Base-by-base conservation (phyloP, 2,113 vertebrate genomes). In the Bolborhynchus lineola region DNA sequence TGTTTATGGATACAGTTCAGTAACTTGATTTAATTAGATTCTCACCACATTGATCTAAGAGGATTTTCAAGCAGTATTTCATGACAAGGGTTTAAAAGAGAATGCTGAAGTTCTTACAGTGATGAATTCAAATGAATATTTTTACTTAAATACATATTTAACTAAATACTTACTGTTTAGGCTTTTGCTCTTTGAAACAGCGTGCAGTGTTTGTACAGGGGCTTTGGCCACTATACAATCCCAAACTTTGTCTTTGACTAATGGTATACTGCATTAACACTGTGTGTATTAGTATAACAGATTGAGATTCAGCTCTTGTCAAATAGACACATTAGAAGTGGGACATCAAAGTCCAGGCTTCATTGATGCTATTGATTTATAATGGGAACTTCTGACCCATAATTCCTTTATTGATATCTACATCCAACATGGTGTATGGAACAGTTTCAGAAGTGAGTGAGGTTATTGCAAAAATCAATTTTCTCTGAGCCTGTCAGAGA, bases 1-100 rank as follows among this genome's bases (percentile, higher is more conserved):
- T 95, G 93, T 96, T 96, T 96, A 84, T 94, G 62, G 93, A 95
- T 92, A 95, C 83, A 97, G 92, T 95, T 97, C 93, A 96, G 84
- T 96, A 89, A 86, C 90, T 96, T 96, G 71, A 89, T 96, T 95
- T 96, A 97, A 97, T 97, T 97, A 94, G 88, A 80, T 95, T 92
- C 87, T 94, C 57, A 74, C 55, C 6, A 25, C 63, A 81, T 82
- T 95, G 88, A 84, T 96, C 57, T 89, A 67, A 93, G 88, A 93
- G 69, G 68, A 70, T 95, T 94, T 95, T 95, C 77, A 67, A 87
- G 52, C 39, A 67, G 33, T 84, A 35, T 93, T 92, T 92, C 85
- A 79, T 87, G 82, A 75, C 1, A 3, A 75, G 16, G 4, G 15
- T 76, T 95, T 92, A 85, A 80, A 95, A 80, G 25, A 80, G 41